A percentile compares a stretch with the other conserved stretches of the same genome.
phyloP scores from a whole-genome alignment of 2,797 vertebrate genomes.

The Salmo trutta region DNA sequence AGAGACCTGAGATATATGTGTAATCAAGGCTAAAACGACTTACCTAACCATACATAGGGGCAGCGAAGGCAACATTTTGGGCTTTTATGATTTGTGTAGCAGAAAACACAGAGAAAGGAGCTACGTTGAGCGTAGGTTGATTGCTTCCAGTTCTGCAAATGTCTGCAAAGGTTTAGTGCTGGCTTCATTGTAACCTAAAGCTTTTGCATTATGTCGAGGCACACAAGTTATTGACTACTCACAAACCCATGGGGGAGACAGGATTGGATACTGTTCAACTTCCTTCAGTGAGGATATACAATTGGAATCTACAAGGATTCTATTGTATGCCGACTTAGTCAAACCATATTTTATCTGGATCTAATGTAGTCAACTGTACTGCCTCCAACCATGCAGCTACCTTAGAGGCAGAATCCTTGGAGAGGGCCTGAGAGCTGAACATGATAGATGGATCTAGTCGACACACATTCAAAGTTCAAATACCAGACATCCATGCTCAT shows the following conservation, averaged over 20 bases:
- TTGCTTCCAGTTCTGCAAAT: not conserved
- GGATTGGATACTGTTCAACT: not conserved
- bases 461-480: slow-evolving; percentile 5
- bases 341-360: slow-evolving; percentile 8
- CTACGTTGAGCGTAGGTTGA: too few species aligned
- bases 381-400: slow-evolving; percentile 7
- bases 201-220: not conserved
- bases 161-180: not conserved
- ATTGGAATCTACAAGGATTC: slow-evolving; percentile 11
- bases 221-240: slow-evolving; percentile 11
- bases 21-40: too few species aligned
- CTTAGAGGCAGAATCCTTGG: not conserved
- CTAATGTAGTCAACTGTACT: slow-evolving; percentile 5
- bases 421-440: not conserved
- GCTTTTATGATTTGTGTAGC: too few species aligned
- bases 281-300: slow-evolving; percentile 6
- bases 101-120: slow-evolving; percentile 20
- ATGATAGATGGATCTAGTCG: slow-evolving; percentile 12
- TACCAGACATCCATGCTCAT: slow-evolving; percentile 17
- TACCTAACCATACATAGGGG: not conserved
- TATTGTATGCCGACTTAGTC: slow-evolving; percentile 9
- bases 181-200: slow-evolving; percentile 1
- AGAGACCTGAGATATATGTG: not conserved
- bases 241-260: not conserved
- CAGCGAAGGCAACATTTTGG: not conserved